phyloP scores from a whole-genome alignment of 2,888 invertebrate genomes.

The Hyles lineata region DNA sequence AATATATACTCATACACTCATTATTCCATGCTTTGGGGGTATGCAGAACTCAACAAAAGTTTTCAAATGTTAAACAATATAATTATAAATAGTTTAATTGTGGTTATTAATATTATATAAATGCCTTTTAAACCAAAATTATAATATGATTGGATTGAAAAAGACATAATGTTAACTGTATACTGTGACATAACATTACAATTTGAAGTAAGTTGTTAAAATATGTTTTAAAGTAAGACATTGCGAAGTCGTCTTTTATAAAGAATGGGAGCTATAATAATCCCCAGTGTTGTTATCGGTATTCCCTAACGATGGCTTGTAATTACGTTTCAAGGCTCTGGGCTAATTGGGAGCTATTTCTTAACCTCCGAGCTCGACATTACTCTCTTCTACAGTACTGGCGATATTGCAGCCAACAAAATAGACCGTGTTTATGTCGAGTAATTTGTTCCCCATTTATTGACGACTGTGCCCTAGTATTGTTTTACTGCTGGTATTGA shows the following conservation, averaged over 20 bases:
- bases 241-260: neutral
- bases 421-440: conserved; percentile 11
- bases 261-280: conserved; percentile 31
- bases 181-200: neutral
- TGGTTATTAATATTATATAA: too few relatives aligned
- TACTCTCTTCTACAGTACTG: conserved; percentile 4
- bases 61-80: too few relatives aligned
- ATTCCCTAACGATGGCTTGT: conserved; percentile 50
- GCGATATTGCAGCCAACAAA: conserved; percentile 19
- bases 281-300: conserved; percentile 42
- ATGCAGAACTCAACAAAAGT: too few relatives aligned
- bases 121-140: too few relatives aligned
- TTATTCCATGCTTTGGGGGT: too few relatives aligned
- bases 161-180: too few relatives aligned
- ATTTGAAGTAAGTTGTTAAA: neutral
- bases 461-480: neutral
- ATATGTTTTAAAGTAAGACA: conserved; percentile 4
- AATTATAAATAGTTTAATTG: too few relatives aligned
- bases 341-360: conserved; percentile 56
- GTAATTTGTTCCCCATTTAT: conserved; percentile 16
- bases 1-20: too few relatives aligned
- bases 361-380: conserved; percentile 39
- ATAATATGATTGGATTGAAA: too few relatives aligned
- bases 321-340: conserved; percentile 52
- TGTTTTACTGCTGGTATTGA: too few relatives aligned